Base-by-base conservation (phyloP, 2,113 vertebrate genomes). In the Myotis lucifugus region DNA sequence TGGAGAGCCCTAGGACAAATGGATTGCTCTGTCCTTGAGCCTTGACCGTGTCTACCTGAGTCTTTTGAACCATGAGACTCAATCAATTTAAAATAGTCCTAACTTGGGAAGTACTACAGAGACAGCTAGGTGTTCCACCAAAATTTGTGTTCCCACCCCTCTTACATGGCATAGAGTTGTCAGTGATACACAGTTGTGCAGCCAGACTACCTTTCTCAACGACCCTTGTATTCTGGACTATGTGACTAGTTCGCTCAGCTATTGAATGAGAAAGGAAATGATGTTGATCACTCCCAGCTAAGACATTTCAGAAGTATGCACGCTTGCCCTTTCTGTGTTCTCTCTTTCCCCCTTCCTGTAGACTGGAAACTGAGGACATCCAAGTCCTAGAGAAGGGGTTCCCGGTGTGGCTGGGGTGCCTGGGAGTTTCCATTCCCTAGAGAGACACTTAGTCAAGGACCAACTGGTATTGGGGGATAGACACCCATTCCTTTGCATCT, bases 401-500 rank as follows among this genome's bases (percentile, higher is more conserved):
- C 66, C 32, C 32, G 46, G 21, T 52, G 42, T 73, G 88, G 14
- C 85, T 67, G 27, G 59, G 50, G 59, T 70, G 69, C 91, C 90
- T n/a, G 34, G 59, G 37, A 88, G 48, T 82, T 85, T 85, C 73
- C 78, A 79, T 15, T 67, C 32, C 59, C 82, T 42, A 54, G 40
- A 67, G 72, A 96, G 82, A 77, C 54, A 32, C 50, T 88, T 76
- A 34, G 23, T 82, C 92, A 86, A 95, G 91, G 74, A 76, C 17
- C 0, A 21, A 85, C 37, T 48, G 25, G 54, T 40, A 40, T 32
- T 27, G 73, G 84, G 18, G 73, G 78, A n/a, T 61, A 79, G 85
- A 94, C 32, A 34, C 42, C 34, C 59, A 32, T 52, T 93, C 76
- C 67, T 54, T 78, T 66, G 61, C 74, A 69, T 85, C 74, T 40